Evolutionary conservation across 2,888 invertebrate species (phyloP).

Genomic region (Dasysyrphus albostriatus): DNA sequence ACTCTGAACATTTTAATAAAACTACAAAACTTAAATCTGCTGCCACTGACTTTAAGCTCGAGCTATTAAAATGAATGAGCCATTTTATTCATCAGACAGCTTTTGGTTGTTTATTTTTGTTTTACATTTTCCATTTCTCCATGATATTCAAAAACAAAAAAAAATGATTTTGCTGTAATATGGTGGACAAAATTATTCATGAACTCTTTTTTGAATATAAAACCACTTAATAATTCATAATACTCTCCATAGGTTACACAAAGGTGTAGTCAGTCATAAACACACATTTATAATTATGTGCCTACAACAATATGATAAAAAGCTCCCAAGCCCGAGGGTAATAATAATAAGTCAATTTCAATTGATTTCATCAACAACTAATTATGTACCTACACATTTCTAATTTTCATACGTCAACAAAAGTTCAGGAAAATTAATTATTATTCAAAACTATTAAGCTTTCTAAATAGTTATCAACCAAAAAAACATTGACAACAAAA

Average conservation of each 20-base stretch:
- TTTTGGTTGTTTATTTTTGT: no score
- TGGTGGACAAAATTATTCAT: neutral
- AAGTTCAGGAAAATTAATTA: conserved; percentile 22
- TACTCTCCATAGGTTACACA: neutral
- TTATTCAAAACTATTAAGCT: conserved; percentile 36
- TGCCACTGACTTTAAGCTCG: no score
- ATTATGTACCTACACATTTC: conserved; percentile 12
- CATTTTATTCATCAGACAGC: no score
- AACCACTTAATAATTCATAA: neutral
- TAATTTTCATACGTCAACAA: conserved; percentile 27
- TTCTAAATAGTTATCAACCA: conserved; percentile 5
- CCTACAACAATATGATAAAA: neutral
- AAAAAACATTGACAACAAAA: no score
- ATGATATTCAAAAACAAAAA: no score
- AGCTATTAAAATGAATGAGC: no score
- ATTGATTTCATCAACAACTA: neutral
- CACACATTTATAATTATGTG: neutral
- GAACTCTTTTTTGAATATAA: neutral
- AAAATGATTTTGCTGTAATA: neutral
- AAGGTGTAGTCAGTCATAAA: neutral
- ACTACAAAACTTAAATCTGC: no score
- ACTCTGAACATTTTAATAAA: no score
- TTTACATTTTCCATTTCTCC: no score
- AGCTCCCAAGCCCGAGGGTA: neutral
- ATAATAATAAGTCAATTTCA: neutral